Evolutionary conservation across 2,797 vertebrate species (phyloP).

Genomic region (Spinus olivaceus): DNA sequence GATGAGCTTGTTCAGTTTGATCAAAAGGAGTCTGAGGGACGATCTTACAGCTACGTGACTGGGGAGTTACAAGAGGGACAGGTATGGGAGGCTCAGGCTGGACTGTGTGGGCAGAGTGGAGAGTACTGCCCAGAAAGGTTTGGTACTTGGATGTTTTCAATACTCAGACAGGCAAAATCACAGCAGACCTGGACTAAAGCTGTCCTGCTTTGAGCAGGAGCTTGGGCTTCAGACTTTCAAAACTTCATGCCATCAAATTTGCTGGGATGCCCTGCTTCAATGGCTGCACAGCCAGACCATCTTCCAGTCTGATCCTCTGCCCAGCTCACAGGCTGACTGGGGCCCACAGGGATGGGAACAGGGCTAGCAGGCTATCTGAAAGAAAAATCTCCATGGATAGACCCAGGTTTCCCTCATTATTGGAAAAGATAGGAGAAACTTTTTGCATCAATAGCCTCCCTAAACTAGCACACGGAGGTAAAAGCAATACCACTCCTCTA

Average conservation of each 20-base stretch:
- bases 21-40: not conserved
- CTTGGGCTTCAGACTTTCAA: not conserved
- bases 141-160: not conserved
- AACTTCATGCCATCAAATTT: not conserved
- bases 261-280: not conserved
- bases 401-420: not conserved
- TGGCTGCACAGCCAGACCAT: not conserved
- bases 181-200: not conserved
- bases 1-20: not conserved
- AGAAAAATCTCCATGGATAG: not conserved
- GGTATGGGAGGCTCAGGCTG: not conserved
- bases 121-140: not conserved
- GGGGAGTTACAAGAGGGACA: not conserved
- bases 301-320: not conserved
- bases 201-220: not conserved
- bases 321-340: not conserved
- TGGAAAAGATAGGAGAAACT: not conserved
- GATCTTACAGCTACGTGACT: not conserved
- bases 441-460: not conserved
- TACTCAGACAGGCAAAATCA: not conserved
- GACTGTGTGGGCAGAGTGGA: not conserved
- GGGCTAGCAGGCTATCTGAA: not conserved
- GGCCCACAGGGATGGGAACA: accelerated
- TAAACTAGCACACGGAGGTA: not conserved
- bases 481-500: not conserved